Evolutionary conservation across 2,888 invertebrate genomes (phyloP).

Genomic region (Sesia apiformis): DNA sequence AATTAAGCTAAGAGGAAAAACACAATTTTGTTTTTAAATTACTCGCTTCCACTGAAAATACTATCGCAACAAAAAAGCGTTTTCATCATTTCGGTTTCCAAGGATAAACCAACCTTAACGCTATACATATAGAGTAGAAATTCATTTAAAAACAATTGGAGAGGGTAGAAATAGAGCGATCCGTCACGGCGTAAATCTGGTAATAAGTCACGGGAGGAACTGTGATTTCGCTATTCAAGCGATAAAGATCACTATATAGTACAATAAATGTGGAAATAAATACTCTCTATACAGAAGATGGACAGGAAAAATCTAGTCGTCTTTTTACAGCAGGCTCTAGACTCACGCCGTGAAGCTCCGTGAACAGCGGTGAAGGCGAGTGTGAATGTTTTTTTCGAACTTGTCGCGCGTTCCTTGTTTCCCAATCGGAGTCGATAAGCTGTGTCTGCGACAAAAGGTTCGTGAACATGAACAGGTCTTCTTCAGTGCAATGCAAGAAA

Average conservation of each 20-base stretch:
- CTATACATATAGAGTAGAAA: not conserved
- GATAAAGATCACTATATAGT: not conserved
- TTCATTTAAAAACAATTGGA: not conserved
- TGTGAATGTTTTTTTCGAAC: too few species aligned
- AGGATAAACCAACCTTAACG: not conserved
- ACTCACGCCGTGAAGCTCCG: too few species aligned
- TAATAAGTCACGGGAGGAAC: slow-evolving; percentile 6
- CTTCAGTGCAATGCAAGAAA: too few species aligned
- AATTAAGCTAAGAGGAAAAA: not conserved
- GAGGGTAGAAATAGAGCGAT: slow-evolving; percentile 9
- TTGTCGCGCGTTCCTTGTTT: too few species aligned
- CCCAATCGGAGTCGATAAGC: too few species aligned
- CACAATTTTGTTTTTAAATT: not conserved
- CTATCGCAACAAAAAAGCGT: not conserved
- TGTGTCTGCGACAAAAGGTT: too few species aligned
- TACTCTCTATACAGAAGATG: too few species aligned
- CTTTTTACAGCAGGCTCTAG: too few species aligned
- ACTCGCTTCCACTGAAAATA: not conserved
- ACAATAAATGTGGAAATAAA: not conserved
- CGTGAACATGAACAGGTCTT: too few species aligned
- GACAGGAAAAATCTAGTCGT: too few species aligned
- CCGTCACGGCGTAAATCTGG: slow-evolving; percentile 8
- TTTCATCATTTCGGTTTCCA: not conserved
- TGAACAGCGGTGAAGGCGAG: too few species aligned
- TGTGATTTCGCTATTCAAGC: not conserved